A percentile compares a stretch with the other conserved stretches of the same genome.
phyloP scores from a whole-genome alignment of 2,888 invertebrate genomes.

The Rhaphigaster nebulosa region DNA sequence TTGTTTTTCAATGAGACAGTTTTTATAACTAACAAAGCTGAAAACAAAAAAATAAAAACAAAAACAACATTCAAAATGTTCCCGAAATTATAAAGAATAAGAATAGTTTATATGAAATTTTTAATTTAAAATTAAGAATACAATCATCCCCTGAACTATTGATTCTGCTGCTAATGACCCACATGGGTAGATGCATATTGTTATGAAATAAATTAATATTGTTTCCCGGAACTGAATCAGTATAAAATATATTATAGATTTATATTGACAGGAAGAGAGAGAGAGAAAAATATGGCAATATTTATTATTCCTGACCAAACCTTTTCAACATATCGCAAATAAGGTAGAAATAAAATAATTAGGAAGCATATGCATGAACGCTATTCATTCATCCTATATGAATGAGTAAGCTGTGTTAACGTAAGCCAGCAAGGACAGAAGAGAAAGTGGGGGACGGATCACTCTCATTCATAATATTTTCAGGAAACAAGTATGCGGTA shows the following conservation, averaged over 20 bases:
- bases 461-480: conserved; percentile 60
- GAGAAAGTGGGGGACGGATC: conserved; percentile 38
- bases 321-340: not conserved
- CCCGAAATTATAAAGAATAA: not conserved
- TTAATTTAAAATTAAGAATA: not conserved
- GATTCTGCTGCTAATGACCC: not conserved
- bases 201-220: not conserved
- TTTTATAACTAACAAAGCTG: not conserved
- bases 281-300: not conserved
- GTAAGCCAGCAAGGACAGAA: conserved; percentile 24
- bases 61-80: not conserved
- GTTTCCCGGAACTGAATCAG: not conserved
- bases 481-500: conserved; percentile 54
- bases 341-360: not conserved
- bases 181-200: not conserved
- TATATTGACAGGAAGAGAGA: not conserved
- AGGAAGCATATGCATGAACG: not conserved
- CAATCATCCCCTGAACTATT: not conserved
- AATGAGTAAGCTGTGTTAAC: conserved; percentile 34
- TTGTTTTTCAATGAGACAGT: too few species aligned
- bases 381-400: conserved; percentile 1
- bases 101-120: not conserved
- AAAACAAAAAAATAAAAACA: not conserved
- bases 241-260: not conserved
- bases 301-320: not conserved